Evolutionary conservation across 2,888 invertebrate genomes (phyloP), one percentile per base, ranked within the genome.

Genomic region (Parapristionchus giblindavisi): DNA sequence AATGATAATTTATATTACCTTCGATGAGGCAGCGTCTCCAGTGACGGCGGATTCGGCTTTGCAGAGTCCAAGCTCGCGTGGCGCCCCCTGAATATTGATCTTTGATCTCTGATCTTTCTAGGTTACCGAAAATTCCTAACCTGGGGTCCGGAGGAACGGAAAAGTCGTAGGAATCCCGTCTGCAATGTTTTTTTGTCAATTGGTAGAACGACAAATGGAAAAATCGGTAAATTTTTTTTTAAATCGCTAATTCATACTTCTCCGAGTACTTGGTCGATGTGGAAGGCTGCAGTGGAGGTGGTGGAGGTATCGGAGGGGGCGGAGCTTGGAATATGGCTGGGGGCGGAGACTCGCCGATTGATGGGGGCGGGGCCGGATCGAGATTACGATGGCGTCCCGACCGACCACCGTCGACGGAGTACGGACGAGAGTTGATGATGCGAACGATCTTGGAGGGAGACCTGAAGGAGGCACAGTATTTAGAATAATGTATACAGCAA

Each of bases 381-480:
- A 14, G 48, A 21, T 11, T 11, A 3, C 48, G 29, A 21, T 68
- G 68, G 11, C 68, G 24, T 2, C 68, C 68, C 14, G 36, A n/a
- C 24, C 68, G 2, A 2, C 68, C 68, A 3, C 68, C 52, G 29
- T 68, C 68, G 5, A 68, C 68, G 14, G 68, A 68, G 24, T 51
- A 68, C 6, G 68, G 34, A 6, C 68, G 68, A 36, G 36, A 34
- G 52, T 68, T 68, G 68, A 68, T 52, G 51, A 68, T 68, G 4
- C 68, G 68, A 5, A 68, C 68, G 52, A 68, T 68, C 21, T 68
- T 68, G 34, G 51, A 32, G 21, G 68, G 68, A 17, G 68, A 68
- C 11, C 68, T 68, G 51, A 14, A n/a, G 6, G n/a, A 24, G n/a
- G n/a, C n/a, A n/a, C n/a, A n/a, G n/a, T n/a, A n/a, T n/a, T n/a